phyloP scores from a whole-genome alignment of 2,797 vertebrate species.

The Sebastes diaconus region DNA sequence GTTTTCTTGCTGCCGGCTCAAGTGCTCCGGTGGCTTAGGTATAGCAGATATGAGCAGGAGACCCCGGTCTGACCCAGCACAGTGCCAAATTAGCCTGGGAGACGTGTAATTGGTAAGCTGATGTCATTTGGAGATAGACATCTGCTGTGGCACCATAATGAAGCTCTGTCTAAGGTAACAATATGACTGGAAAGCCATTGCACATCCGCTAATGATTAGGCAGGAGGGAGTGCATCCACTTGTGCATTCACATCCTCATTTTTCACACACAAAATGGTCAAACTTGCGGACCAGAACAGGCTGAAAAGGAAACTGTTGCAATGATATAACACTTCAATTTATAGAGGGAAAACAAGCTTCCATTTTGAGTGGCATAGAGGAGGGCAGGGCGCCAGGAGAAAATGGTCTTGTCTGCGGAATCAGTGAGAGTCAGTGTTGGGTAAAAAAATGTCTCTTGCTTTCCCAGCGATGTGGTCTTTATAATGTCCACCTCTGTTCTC shows the following conservation, averaged over 20 bases:
- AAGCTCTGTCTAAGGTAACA: slow-evolving; percentile 77
- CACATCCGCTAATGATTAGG: slow-evolving; percentile 71
- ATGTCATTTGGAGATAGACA: slow-evolving; percentile 78
- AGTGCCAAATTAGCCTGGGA: slow-evolving; percentile 73
- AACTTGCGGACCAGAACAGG: slow-evolving; percentile 43
- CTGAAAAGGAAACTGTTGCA: slow-evolving; percentile 43
- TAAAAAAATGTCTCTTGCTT: slow-evolving; percentile 70
- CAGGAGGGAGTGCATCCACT: slow-evolving; percentile 50
- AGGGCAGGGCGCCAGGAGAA: slow-evolving; percentile 54
- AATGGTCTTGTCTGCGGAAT: slow-evolving; percentile 69
- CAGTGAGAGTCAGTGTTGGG: slow-evolving; percentile 43
- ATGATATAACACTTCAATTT: slow-evolving; percentile 55
- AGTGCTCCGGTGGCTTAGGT: slow-evolving; percentile 53
- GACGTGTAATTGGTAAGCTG: slow-evolving; percentile 76
- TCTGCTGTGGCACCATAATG: slow-evolving; percentile 74
- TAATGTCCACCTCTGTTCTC: slow-evolving; percentile 75
- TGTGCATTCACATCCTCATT: slow-evolving; percentile 40
- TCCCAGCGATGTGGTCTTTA: slow-evolving; percentile 61
- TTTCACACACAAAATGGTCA: slow-evolving; percentile 46
- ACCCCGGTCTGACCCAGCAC: slow-evolving; percentile 64
- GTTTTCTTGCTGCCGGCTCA: slow-evolving; percentile 58
- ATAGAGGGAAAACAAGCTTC: slow-evolving; percentile 66
- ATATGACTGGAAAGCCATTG: slow-evolving; percentile 72
- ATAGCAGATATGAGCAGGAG: slow-evolving; percentile 55
- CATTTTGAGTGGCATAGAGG: slow-evolving; percentile 57